Percentiles rank a stretch among this genome's conserved stretches.
phyloP scores from a whole-genome alignment of 2,888 invertebrate genomes.

The Heliconius charithonia region DNA sequence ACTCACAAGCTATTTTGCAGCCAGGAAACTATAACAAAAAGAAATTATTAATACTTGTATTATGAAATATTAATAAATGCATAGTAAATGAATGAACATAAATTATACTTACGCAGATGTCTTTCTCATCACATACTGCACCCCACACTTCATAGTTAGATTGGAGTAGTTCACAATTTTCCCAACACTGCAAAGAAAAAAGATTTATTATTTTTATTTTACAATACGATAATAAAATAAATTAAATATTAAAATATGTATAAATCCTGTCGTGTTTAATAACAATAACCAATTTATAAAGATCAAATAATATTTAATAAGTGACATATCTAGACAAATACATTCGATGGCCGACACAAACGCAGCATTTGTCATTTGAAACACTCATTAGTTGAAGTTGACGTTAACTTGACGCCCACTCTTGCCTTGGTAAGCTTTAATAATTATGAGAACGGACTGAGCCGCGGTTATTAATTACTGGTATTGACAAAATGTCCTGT shows the following conservation, averaged over 20 bases:
- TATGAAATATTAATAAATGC: slow-evolving; percentile 11
- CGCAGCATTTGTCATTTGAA: slow-evolving; percentile 78
- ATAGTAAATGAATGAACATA: no score
- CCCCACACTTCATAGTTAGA: slow-evolving; percentile 89
- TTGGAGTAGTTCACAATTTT: slow-evolving; percentile 89
- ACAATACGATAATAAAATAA: background rate
- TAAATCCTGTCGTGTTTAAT: background rate
- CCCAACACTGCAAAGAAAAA: slow-evolving; percentile 88
- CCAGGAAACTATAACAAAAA: slow-evolving; percentile 86
- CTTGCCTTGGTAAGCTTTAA: slow-evolving; percentile 74
- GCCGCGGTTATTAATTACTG: slow-evolving; percentile 75
- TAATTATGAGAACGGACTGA: slow-evolving; percentile 73
- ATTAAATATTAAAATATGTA: background rate
- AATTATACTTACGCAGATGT: slow-evolving; percentile 87
- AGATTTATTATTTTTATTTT: slow-evolving; percentile 11
- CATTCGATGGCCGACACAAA: slow-evolving; percentile 60
- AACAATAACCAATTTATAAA: slow-evolving; percentile 46
- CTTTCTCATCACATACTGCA: slow-evolving; percentile 87
- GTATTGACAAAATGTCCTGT: slow-evolving; percentile 74
- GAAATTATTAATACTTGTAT: slow-evolving; percentile 46
- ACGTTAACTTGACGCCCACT: slow-evolving; percentile 78
- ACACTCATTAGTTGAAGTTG: slow-evolving; percentile 78
- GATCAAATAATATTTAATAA: slow-evolving; percentile 18
- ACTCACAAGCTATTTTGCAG: slow-evolving; percentile 88
- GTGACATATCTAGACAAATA: slow-evolving; percentile 63